These are phyloP conservation scores for Ceraclea dissimilis DNA, from an alignment of 2,888 invertebrate species.

Conservation along the genomic window DNA sequence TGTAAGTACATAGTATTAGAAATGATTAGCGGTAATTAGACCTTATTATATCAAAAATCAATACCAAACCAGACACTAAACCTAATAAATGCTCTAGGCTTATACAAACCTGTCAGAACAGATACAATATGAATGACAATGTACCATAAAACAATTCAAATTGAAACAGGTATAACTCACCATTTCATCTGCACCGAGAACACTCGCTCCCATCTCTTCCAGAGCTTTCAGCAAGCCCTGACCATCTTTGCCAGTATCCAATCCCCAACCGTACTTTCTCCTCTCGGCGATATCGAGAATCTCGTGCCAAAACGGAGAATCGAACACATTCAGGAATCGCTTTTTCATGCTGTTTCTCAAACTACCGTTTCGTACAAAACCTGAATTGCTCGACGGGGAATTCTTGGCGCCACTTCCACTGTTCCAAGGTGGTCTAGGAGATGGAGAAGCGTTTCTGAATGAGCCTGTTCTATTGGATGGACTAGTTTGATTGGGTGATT, in stretches of 20 bases:
- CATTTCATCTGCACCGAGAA: conserved; percentile 30
- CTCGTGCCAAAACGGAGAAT: conserved; percentile 48
- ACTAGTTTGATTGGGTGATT: conserved; percentile 13
- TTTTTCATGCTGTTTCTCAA: conserved; percentile 40
- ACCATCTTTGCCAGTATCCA: conserved; percentile 28
- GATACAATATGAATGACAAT: no score
- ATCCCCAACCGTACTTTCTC: conserved; percentile 37
- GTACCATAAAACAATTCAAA: no score
- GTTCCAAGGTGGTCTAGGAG: conserved; percentile 43
- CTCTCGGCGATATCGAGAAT: conserved; percentile 50
- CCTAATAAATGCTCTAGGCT: no score
- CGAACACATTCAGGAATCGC: conserved; percentile 35
- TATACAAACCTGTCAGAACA: no score
- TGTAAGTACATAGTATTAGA: no score
- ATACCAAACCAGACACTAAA: no score
- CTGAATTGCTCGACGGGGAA: conserved; percentile 29
- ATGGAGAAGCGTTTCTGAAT: conserved; percentile 29
- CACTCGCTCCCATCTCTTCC: conserved; percentile 37
- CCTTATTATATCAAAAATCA: no score
- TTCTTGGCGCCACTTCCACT: conserved; percentile 35
- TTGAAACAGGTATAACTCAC: conserved; percentile 33
- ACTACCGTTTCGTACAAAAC: conserved; percentile 38
- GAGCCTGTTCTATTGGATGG: conserved; percentile 15
- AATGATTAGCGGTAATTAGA: no score
- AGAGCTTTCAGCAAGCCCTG: conserved; percentile 35